Evolutionary conservation across 92 coral and sea anemone genomes (phyloP), one percentile per base, ranked within the genome.

Genomic region (Nematostella vectensis): DNA sequence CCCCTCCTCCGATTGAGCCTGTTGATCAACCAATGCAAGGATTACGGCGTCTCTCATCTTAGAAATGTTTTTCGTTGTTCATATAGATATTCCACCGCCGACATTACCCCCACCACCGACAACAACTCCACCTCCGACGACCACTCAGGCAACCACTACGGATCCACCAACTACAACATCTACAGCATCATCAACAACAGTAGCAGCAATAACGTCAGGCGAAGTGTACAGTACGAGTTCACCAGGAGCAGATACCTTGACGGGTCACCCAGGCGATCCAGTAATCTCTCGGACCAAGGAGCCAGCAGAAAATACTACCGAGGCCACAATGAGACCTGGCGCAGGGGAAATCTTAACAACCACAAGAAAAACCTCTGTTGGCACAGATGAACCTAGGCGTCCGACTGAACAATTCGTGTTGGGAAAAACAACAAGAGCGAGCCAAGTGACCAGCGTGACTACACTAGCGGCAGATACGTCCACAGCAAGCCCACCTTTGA

Each of bases 71-170:
- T n/a, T n/a, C n/a, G n/a, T n/a, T n/a, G n/a, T n/a, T n/a, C n/a
- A n/a, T n/a, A n/a, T n/a, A n/a, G n/a, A n/a, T n/a, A n/a, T n/a
- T n/a, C n/a, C n/a, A n/a, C n/a, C n/a, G n/a, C n/a, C n/a, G n/a
- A n/a, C n/a, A n/a, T n/a, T n/a, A n/a, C n/a, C n/a, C n/a, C n/a
- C n/a, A n/a, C n/a, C n/a, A n/a, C n/a, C n/a, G n/a, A n/a, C n/a
- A n/a, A n/a, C n/a, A n/a, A n/a, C 70, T 23, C 60, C 39, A 11
- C 59, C 59, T 6, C 59, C 59, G 12, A 63, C 70, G 8, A 63
- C 70, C n/a, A 39, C 45, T 6, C 15, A 4, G 30, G 4, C 13
- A 8, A 52, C 37, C 9, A 45, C 51, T 4, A 45, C 51, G 16
- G 4, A 25, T 26, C 59, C 59, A 6, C 28, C 38, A 19, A 43